Percentiles rank a stretch among this genome's conserved stretches.
Evolutionary conservation across 2,113 vertebrate species (phyloP).

Genomic region (Gobius niger): DNA sequence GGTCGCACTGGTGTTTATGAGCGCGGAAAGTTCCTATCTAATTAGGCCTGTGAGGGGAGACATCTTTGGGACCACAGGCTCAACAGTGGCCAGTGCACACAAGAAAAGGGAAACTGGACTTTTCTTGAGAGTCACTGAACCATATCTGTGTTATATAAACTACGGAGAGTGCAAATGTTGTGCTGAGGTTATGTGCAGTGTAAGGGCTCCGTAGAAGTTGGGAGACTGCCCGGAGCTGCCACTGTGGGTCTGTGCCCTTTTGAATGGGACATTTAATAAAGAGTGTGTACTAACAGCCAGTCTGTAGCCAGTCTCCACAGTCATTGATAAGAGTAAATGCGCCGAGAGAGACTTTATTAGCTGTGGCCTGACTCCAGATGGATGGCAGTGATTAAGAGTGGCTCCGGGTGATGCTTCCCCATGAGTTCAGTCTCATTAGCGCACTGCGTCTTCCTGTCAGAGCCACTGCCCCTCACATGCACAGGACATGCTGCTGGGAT

Average conservation of each 20-base stretch:
- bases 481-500: conserved; percentile 57
- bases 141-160: conserved; percentile 53
- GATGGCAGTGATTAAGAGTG: conserved; percentile 57
- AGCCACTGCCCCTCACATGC: conserved; percentile 26
- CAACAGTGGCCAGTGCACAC: conserved; percentile 34
- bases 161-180: conserved; percentile 29
- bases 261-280: conserved; percentile 23
- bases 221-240: conserved; percentile 10
- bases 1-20: conserved; percentile 60
- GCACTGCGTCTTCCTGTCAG: conserved; percentile 39
- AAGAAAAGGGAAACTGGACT: conserved; percentile 30
- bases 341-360: conserved; percentile 16
- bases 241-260: conserved; percentile 24
- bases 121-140: conserved; percentile 46
- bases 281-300: conserved; percentile 11
- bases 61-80: conserved; percentile 49
- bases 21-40: conserved; percentile 71
- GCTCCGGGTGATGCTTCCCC: conserved; percentile 44
- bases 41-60: conserved; percentile 65
- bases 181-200: conserved; percentile 23
- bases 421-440: conserved; percentile 55
- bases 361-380: conserved; percentile 32
- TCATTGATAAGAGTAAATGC: conserved; percentile 37
- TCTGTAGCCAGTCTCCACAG: conserved; percentile 17
- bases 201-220: conserved; percentile 37